phyloP scores from a whole-genome alignment of 1,140 invertebrate genomes.

The Hylaeus volcanicus region DNA sequence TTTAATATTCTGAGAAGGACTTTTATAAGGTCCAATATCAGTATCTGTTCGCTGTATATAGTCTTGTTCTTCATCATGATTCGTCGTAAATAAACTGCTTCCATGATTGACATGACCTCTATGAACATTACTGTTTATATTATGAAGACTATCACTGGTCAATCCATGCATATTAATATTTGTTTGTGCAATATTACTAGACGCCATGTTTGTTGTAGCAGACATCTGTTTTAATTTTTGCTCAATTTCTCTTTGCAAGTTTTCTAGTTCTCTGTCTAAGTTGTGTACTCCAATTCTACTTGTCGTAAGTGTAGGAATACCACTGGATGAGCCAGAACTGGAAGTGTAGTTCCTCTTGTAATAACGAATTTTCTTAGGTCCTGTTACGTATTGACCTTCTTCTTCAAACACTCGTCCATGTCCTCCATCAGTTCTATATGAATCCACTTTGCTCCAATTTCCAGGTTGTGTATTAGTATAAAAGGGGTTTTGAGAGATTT shows the following conservation, averaged over 20 bases:
- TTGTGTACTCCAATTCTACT: slow-evolving; percentile 3
- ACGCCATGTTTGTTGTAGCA: not conserved
- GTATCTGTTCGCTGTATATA: not conserved
- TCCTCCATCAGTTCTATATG: slow-evolving; percentile 61
- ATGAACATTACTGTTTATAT: slow-evolving; percentile 38
- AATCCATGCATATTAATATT: not conserved
- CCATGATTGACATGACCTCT: slow-evolving; percentile 12
- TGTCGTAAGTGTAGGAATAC: slow-evolving; percentile 1
- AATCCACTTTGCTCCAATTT: slow-evolving; percentile 61
- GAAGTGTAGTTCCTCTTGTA: slow-evolving; percentile 70
- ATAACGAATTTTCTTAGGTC: slow-evolving; percentile 62
- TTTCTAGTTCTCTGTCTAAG: slow-evolving; percentile 39
- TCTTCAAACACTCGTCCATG: slow-evolving; percentile 62
- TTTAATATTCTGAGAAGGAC: slow-evolving; percentile 25
- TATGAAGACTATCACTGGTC: slow-evolving; percentile 25
- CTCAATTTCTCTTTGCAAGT: slow-evolving; percentile 47
- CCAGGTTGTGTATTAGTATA: not conserved
- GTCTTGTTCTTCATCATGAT: slow-evolving; percentile 44
- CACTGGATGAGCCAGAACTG: slow-evolving; percentile 55
- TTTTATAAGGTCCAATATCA: slow-evolving; percentile 3
- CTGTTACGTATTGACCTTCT: slow-evolving; percentile 64
- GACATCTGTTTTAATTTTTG: slow-evolving; percentile 40
- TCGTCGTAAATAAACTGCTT: not conserved
- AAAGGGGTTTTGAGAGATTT: slow-evolving; percentile 20
- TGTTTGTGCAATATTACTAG: slow-evolving; percentile 13